These are phyloP conservation scores for Drosophila albomicans DNA, from an alignment of 1,140 invertebrate genomes.

Conservation along the genomic window DNA sequence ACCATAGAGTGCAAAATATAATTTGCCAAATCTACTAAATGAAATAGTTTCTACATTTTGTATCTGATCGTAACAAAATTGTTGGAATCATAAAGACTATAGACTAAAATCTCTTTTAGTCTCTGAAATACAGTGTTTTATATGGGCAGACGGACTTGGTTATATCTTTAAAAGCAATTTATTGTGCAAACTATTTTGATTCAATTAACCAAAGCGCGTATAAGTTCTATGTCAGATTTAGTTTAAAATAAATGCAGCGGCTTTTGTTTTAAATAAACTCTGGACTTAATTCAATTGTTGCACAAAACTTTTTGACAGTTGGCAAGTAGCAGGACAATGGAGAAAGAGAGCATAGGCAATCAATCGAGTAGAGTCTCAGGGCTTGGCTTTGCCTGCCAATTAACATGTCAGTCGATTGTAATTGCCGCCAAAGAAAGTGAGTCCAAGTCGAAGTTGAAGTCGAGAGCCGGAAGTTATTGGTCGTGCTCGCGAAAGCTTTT, in stretches of 20 bases:
- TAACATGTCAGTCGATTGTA: constrained; percentile 73
- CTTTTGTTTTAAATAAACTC: background rate
- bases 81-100: too few relatives aligned
- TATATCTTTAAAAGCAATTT: too few relatives aligned
- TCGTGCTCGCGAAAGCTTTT: constrained; percentile 63
- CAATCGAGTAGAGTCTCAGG: background rate
- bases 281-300: constrained; percentile 39
- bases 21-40: too few relatives aligned
- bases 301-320: constrained; percentile 44
- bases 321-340: constrained; percentile 10
- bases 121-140: too few relatives aligned
- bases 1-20: too few relatives aligned
- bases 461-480: constrained; percentile 75
- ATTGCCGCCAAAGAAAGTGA: constrained; percentile 32
- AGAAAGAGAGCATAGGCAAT: constrained; percentile 19
- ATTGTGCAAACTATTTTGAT: background rate
- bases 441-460: constrained; percentile 9
- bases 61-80: too few relatives aligned
- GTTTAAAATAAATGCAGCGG: background rate
- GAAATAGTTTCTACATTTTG: too few relatives aligned
- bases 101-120: too few relatives aligned
- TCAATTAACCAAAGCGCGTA: background rate
- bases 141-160: too few relatives aligned
- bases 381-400: constrained; percentile 51
- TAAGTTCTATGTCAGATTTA: background rate